Evolutionary conservation across 2,888 invertebrate species (phyloP).

Genomic region (Xylota segnis): DNA sequence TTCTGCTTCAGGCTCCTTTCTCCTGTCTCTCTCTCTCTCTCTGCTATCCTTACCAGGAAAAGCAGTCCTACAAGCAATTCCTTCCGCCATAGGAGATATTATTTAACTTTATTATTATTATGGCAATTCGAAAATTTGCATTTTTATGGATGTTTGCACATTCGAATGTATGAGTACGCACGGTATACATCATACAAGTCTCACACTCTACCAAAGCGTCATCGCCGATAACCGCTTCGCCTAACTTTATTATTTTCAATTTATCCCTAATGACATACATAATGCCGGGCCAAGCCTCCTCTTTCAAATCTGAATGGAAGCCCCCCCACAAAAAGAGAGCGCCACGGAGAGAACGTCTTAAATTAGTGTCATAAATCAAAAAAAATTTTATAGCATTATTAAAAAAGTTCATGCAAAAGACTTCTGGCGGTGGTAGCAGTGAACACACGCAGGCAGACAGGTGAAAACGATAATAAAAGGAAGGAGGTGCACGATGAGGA

Average conservation of each 20-base stretch:
- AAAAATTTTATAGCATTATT: constrained; percentile 58
- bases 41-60: background rate
- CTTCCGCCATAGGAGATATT: constrained; percentile 49
- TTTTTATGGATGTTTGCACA: constrained; percentile 70
- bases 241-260: constrained; percentile 73
- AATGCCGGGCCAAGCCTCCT: constrained; percentile 23
- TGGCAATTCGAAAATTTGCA: constrained; percentile 69
- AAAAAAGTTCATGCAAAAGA: constrained; percentile 48
- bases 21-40: background rate
- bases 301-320: constrained; percentile 33
- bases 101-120: constrained; percentile 64
- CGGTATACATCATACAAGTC: constrained; percentile 12
- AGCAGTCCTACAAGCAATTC: background rate
- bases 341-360: background rate
- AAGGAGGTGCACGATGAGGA: constrained; percentile 60
- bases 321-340: background rate
- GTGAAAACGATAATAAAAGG: background rate
- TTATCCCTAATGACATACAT: constrained; percentile 67
- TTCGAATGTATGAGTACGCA: constrained; percentile 24
- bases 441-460: constrained; percentile 13
- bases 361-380: constrained; percentile 65
- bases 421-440: background rate
- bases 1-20: background rate
- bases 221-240: constrained; percentile 39
- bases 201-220: background rate